phyloP scores from a whole-genome alignment of 2,113 vertebrate genomes.

The Donacobius atricapilla region DNA sequence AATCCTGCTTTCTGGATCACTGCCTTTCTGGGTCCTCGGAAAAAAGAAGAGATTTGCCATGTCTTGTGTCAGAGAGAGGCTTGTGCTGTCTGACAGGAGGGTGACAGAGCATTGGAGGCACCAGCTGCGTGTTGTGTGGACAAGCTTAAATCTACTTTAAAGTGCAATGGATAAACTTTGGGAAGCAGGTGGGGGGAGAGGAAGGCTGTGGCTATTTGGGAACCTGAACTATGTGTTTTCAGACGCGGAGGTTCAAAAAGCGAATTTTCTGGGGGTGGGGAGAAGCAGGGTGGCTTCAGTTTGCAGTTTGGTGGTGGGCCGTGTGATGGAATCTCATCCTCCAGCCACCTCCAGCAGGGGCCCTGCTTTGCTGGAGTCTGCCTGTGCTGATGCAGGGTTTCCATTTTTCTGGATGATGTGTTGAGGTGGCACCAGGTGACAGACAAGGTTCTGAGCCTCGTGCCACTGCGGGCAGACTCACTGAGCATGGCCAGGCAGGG shows the following conservation, averaged over 20 bases:
- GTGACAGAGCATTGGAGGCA: neutral
- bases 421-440: neutral
- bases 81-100: neutral
- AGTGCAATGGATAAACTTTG: neutral
- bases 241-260: neutral
- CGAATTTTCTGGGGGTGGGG: neutral
- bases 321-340: neutral
- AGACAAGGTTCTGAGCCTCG: neutral
- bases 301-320: neutral
- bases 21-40: conserved; percentile 39
- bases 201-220: neutral
- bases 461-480: neutral
- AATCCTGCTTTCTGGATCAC: conserved; percentile 54
- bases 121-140: neutral
- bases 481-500: conserved; percentile 7
- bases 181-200: neutral
- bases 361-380: neutral
- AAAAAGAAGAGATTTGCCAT: neutral
- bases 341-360: rapidly evolving
- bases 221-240: conserved; percentile 1
- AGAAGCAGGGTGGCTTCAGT: neutral
- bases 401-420: neutral
- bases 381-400: neutral
- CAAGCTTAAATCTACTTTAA: neutral
- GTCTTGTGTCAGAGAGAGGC: neutral